Conservation (phyloP, 2,797 vertebrate genomes). For the Anguilla anguilla region DNA sequence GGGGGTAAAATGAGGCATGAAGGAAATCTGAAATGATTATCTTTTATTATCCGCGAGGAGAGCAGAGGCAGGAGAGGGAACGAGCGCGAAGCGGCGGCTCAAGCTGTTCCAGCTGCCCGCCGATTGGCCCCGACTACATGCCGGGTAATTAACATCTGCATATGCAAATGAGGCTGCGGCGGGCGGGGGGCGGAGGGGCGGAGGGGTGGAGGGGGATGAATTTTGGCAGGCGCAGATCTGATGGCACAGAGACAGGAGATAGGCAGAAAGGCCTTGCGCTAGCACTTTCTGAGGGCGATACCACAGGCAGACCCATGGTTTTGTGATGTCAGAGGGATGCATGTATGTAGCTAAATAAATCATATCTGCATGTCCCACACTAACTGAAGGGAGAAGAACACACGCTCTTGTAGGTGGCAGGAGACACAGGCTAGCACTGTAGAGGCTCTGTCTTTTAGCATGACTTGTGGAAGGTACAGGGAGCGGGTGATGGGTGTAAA, state of each 20-base stretch:
- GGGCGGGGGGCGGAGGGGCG: slow-evolving; percentile 26
- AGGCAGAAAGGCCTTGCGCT: slow-evolving; percentile 42
- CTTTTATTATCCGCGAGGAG: slow-evolving; percentile 70
- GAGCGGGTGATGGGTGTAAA: background rate
- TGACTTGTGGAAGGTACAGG: background rate
- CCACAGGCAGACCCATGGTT: background rate
- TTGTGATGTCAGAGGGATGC: background rate
- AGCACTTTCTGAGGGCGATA: slow-evolving; percentile 44
- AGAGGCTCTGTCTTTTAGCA: background rate
- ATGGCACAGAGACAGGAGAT: background rate
- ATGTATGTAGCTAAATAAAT: background rate
- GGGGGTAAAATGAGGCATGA: slow-evolving; percentile 71
- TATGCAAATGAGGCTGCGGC: slow-evolving; percentile 64
- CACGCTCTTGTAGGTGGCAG: background rate
- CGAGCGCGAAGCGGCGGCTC: slow-evolving; percentile 24
- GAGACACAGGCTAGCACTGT: background rate
- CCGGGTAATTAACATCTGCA: slow-evolving; percentile 76
- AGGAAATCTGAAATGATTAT: slow-evolving; percentile 72
- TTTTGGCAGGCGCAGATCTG: slow-evolving; percentile 57
- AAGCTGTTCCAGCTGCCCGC: slow-evolving; percentile 64
- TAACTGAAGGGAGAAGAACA: background rate
- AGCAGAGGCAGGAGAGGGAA: slow-evolving; percentile 43
- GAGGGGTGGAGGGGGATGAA: slow-evolving; percentile 42
- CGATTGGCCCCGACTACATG: slow-evolving; percentile 66
- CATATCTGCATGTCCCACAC: background rate